A percentile compares a stretch with the other conserved stretches of the same genome.
Evolutionary conservation across 2,113 vertebrate species (phyloP).

Genomic region (Suricata suricatta): DNA sequence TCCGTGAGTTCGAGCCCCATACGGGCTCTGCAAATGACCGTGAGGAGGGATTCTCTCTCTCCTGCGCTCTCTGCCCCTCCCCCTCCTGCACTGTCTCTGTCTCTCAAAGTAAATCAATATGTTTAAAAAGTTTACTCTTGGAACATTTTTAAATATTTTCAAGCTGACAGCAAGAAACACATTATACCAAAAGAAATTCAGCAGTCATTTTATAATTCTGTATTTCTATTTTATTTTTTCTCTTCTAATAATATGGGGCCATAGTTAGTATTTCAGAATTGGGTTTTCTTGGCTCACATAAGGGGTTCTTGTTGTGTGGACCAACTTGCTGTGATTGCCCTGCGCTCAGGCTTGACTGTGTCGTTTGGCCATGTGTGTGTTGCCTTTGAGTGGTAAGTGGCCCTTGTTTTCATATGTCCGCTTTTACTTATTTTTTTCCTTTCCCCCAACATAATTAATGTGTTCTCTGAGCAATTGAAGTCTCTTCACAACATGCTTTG

Average conservation of each 20-base stretch:
- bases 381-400: not conserved
- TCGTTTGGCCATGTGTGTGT: not conserved
- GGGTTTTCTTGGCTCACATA: not conserved
- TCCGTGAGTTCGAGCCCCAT: no score
- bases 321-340: fast-evolving
- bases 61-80: no score
- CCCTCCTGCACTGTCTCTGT: no score
- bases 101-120: no score
- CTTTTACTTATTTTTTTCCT: not conserved
- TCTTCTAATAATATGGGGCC: not conserved
- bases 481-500: not conserved
- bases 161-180: constrained; percentile 7
- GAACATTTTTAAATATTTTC: constrained; percentile 41
- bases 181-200: not conserved
- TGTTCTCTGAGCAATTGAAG: not conserved
- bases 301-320: not conserved
- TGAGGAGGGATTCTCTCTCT: no score
- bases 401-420: not conserved
- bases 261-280: constrained; percentile 9
- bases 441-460: not conserved
- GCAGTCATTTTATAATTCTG: not conserved
- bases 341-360: not conserved
- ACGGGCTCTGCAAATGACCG: no score
- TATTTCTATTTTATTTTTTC: not conserved
- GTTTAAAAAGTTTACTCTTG: not conserved